phyloP scores from a whole-genome alignment of 1,140 invertebrate genomes.

The Ptiloglossa arizonensis region DNA sequence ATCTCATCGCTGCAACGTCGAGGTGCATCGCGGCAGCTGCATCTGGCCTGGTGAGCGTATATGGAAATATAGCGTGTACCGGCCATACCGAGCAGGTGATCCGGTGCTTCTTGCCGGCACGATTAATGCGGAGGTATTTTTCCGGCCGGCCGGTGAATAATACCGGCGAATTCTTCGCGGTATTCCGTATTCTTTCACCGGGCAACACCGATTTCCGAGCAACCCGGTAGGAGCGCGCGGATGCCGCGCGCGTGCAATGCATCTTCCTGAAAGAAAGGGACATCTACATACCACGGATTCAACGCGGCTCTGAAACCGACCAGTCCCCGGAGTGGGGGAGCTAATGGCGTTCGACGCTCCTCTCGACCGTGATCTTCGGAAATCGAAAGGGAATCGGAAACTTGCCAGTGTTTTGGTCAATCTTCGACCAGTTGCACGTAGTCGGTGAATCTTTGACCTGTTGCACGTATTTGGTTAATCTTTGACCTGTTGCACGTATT shows the following conservation, averaged over 20 bases:
- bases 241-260: conserved; percentile 42
- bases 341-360: conserved; percentile 8
- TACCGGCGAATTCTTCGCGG: conserved; percentile 42
- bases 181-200: conserved; percentile 42
- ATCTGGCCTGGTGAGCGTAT: conserved; percentile 26
- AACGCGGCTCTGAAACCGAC: conserved; percentile 5
- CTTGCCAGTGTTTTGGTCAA: no score
- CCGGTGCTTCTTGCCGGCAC: conserved; percentile 22
- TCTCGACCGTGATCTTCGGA: background rate
- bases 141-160: conserved; percentile 34
- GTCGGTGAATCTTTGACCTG: no score
- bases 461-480: no score
- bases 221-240: background rate
- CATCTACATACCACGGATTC: conserved; percentile 55
- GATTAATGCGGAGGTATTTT: conserved; percentile 54
- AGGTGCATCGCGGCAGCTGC: conserved; percentile 25
- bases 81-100: conserved; percentile 50
- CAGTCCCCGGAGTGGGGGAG: no score
- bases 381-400: conserved; percentile 2
- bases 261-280: conserved; percentile 44
- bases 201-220: conserved; percentile 18
- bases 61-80: conserved; percentile 44
- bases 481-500: no score
- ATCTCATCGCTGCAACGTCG: conserved; percentile 6
- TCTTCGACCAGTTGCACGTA: no score